phyloP scores from a whole-genome alignment of 2,888 invertebrate genomes.

The Euplexia lucipara region DNA sequence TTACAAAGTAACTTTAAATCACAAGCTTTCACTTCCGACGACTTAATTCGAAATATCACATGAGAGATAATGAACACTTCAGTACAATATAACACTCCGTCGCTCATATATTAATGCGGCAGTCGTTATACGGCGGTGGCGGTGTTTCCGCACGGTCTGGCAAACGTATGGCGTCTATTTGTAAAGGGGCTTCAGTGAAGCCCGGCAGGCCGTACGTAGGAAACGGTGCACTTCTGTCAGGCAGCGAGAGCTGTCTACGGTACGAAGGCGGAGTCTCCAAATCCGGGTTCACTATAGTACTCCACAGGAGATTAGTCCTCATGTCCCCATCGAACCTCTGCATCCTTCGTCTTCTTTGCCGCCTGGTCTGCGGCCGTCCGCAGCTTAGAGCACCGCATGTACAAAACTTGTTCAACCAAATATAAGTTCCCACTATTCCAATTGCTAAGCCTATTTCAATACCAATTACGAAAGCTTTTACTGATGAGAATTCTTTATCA shows the following conservation, averaged over 20 bases:
- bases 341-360: slow-evolving; percentile 72
- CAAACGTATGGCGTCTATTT: slow-evolving; percentile 78
- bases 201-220: slow-evolving; percentile 76
- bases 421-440: slow-evolving; percentile 84
- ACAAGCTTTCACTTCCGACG: slow-evolving; percentile 17
- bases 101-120: slow-evolving; percentile 75
- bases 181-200: slow-evolving; percentile 71
- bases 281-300: slow-evolving; percentile 78
- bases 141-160: slow-evolving; percentile 84
- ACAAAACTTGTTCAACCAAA: slow-evolving; percentile 84
- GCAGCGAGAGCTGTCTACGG: slow-evolving; percentile 79
- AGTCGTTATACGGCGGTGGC: slow-evolving; percentile 87
- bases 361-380: slow-evolving; percentile 69
- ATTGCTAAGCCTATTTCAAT: slow-evolving; percentile 84
- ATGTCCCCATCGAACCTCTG: slow-evolving; percentile 79
- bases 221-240: slow-evolving; percentile 75
- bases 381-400: slow-evolving; percentile 76
- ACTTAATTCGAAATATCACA: slow-evolving; percentile 57
- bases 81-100: neutral
- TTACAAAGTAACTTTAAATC: slow-evolving; percentile 5
- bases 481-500: slow-evolving; percentile 84
- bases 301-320: slow-evolving; percentile 84
- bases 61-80: slow-evolving; percentile 32
- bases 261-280: slow-evolving; percentile 84
- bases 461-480: slow-evolving; percentile 86